Evolutionary conservation across 2,113 vertebrate genomes (phyloP).

Genomic region (Hydrolagus affinis): DNA sequence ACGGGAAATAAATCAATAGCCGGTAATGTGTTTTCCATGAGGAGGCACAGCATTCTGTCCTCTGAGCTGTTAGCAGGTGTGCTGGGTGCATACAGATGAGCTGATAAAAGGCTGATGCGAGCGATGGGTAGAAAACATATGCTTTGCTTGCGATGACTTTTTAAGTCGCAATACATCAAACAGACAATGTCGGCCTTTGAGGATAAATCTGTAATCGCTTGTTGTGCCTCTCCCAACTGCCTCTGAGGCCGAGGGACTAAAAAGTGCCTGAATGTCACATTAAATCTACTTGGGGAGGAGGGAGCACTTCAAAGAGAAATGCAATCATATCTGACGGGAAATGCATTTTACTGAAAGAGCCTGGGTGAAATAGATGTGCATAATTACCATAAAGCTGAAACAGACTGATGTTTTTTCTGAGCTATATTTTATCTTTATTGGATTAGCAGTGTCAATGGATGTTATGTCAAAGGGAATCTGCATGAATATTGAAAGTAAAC

Average conservation of each 20-base stretch:
- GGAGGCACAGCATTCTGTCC: constrained; percentile 46
- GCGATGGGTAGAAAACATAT: constrained; percentile 56
- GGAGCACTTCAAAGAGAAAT: constrained; percentile 62
- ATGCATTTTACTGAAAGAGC: constrained; percentile 58
- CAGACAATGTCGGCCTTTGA: constrained; percentile 63
- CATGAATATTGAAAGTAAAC: constrained; percentile 75
- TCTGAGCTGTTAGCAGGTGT: constrained; percentile 51
- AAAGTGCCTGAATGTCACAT: constrained; percentile 49
- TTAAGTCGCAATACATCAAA: constrained; percentile 67
- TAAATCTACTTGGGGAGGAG: constrained; percentile 54
- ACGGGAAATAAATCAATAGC: constrained; percentile 56
- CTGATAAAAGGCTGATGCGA: constrained; percentile 59
- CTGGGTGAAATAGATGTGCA: constrained; percentile 65
- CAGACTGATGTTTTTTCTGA: constrained; percentile 61
- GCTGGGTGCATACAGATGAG: constrained; percentile 59
- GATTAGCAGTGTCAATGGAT: constrained; percentile 72
- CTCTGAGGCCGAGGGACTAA: constrained; percentile 52
- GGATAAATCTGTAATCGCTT: constrained; percentile 62
- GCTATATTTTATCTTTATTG: constrained; percentile 73
- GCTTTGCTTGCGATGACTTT: constrained; percentile 60
- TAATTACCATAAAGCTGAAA: constrained; percentile 68
- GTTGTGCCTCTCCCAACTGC: constrained; percentile 63
- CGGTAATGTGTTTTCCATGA: constrained; percentile 42
- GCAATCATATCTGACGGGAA: constrained; percentile 51
- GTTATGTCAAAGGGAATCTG: constrained; percentile 73